phyloP scores from a whole-genome alignment of 2,113 vertebrate species.

The Actenoides hombroni region DNA sequence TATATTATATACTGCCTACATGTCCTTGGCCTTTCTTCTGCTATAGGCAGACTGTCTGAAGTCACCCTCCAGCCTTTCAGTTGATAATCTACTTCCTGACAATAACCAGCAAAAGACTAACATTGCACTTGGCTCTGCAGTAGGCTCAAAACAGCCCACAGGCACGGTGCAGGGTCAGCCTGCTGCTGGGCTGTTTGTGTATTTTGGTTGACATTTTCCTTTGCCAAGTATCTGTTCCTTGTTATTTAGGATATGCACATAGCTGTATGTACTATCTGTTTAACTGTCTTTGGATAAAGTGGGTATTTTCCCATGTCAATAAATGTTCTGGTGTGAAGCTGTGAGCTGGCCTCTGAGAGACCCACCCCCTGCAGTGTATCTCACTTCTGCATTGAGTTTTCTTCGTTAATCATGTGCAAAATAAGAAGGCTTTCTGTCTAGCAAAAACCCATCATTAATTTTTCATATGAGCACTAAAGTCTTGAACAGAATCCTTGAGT shows the following conservation, averaged over 20 bases:
- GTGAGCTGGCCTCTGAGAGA: constrained; percentile 18
- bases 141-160: not conserved
- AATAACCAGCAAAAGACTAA: constrained; percentile 48
- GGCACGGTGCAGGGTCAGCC: constrained; percentile 11
- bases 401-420: constrained; percentile 71
- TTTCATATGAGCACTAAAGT: constrained; percentile 70
- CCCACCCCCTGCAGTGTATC: constrained; percentile 20
- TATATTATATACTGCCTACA: not conserved
- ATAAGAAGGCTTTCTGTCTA: constrained; percentile 64
- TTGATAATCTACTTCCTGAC: constrained; percentile 31
- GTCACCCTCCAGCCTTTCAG: constrained; percentile 22
- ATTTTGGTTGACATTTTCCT: constrained; percentile 55
- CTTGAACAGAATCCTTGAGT: constrained; percentile 54
- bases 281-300: constrained; percentile 61
- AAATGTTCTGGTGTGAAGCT: constrained; percentile 39
- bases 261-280: constrained; percentile 20
- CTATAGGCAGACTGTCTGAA: not conserved
- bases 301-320: constrained; percentile 42
- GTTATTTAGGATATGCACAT: not conserved
- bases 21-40: not conserved
- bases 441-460: constrained; percentile 70
- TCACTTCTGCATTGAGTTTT: constrained; percentile 36
- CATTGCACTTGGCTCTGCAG: constrained; percentile 1
- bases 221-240: constrained; percentile 42
- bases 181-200: constrained; percentile 30